These are phyloP conservation scores for Babylonia areolata DNA, from an alignment of 1,140 invertebrate species.

Conservation along the genomic window DNA sequence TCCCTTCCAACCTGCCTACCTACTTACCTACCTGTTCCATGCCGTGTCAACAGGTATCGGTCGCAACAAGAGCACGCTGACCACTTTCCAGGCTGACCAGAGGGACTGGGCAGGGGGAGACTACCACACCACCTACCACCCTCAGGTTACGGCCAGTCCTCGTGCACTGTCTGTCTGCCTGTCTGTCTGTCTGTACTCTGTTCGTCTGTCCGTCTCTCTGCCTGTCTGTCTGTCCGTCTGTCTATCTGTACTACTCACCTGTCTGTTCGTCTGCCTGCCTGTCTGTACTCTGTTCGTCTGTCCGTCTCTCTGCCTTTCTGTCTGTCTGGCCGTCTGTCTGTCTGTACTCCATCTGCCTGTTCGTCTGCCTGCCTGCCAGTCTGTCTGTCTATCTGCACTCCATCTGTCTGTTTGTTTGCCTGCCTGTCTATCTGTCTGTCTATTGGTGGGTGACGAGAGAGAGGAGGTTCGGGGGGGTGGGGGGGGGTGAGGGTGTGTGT, in stretches of 20 bases:
- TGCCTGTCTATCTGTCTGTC: too few species aligned
- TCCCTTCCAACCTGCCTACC: too few species aligned
- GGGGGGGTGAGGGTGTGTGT: too few species aligned
- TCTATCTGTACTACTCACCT: too few species aligned
- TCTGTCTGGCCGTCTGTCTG: neutral
- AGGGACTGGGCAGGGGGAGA: slow-evolving; percentile 67
- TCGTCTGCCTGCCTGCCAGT: neutral
- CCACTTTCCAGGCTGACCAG: slow-evolving; percentile 68
- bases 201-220: too few species aligned
- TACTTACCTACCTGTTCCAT: too few species aligned
- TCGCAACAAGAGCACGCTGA: slow-evolving; percentile 61
- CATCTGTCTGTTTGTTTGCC: too few species aligned
- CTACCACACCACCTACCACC: slow-evolving; percentile 76
- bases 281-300: neutral
- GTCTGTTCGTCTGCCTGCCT: too few species aligned
- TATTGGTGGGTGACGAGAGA: too few species aligned
- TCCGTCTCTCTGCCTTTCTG: neutral
- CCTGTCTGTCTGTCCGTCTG: neutral
- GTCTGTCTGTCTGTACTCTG: neutral
- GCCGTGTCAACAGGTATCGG: slow-evolving; percentile 58
- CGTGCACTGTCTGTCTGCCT: slow-evolving; percentile 53
- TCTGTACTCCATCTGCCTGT: neutral
- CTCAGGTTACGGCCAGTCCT: too few species aligned
- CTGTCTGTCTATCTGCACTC: too few species aligned
- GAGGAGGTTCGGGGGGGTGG: too few species aligned